Evolutionary conservation across 2,888 invertebrate genomes (phyloP).

Genomic region (Mamestra brassicae): DNA sequence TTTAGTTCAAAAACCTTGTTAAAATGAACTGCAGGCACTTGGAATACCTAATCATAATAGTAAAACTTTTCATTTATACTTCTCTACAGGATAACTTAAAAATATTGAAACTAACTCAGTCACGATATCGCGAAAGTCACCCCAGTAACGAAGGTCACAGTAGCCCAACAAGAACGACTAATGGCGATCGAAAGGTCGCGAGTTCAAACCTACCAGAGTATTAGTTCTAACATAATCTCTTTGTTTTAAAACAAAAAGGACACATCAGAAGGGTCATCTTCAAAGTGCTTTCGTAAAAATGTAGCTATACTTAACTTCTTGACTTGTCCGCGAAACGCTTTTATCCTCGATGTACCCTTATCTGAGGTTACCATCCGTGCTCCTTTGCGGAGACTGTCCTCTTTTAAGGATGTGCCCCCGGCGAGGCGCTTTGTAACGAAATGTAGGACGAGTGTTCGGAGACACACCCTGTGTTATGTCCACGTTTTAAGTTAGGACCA

Average conservation of each 20-base stretch:
- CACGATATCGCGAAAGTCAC: constrained; percentile 59
- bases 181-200: constrained; percentile 47
- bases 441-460: constrained; percentile 50
- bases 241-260: constrained; percentile 38
- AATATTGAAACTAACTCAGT: constrained; percentile 36
- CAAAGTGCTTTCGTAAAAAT: constrained; percentile 41
- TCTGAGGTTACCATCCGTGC: constrained; percentile 46
- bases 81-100: constrained; percentile 21
- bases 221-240: constrained; percentile 31
- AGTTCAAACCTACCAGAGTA: constrained; percentile 31
- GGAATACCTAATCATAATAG: constrained; percentile 15
- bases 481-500: constrained; percentile 24
- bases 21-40: constrained; percentile 15
- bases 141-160: constrained; percentile 46
- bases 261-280: constrained; percentile 8
- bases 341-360: constrained; percentile 52
- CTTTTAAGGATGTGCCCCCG: constrained; percentile 52
- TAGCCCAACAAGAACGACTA: constrained; percentile 34
- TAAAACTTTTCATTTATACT: constrained; percentile 14
- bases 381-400: constrained; percentile 46
- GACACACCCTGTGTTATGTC: constrained; percentile 28
- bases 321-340: constrained; percentile 42
- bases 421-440: constrained; percentile 48
- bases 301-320: constrained; percentile 6
- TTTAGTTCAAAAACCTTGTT: constrained; percentile 5